A percentile compares a stretch with the other conserved stretches of the same genome.
These are phyloP conservation scores for Styela plicata DNA, from an alignment of 23 tunicate species.

Conservation along the genomic window DNA sequence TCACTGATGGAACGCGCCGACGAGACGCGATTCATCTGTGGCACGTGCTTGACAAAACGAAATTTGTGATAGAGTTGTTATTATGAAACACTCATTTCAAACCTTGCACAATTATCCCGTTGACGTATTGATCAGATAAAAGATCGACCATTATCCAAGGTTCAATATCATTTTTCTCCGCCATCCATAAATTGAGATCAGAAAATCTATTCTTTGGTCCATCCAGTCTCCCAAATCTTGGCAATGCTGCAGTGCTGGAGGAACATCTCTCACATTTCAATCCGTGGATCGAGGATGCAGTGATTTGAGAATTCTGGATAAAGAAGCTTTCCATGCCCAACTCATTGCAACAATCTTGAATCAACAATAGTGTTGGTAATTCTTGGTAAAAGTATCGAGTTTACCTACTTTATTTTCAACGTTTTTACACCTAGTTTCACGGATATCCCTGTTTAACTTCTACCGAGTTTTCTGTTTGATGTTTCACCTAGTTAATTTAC, in stretches of 20 bases:
- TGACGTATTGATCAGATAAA: conserved; percentile 19
- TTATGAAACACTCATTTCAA: no score
- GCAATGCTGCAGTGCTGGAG: conserved; percentile 1
- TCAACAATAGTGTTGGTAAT: neutral
- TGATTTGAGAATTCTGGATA: conserved; percentile 27
- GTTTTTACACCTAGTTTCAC: no score
- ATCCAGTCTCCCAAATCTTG: conserved; percentile 25
- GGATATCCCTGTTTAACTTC: no score
- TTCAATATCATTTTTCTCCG: conserved; percentile 20
- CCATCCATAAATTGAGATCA: conserved; percentile 32
- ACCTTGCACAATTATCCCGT: conserved; percentile 43
- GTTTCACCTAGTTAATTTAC: no score
- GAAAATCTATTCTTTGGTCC: conserved; percentile 6
- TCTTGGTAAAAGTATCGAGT: no score
- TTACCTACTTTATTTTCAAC: no score
- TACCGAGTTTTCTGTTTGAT: no score
- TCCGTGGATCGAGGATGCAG: conserved; percentile 29
- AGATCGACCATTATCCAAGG: conserved; percentile 44
- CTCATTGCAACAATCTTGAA: conserved; percentile 20
- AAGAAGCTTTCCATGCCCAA: conserved; percentile 34
- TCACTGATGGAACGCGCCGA: no score
- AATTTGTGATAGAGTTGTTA: no score
- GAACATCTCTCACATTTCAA: conserved; percentile 27
- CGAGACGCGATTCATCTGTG: no score
- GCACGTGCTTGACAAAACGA: no score